phyloP scores from a whole-genome alignment of 1,140 invertebrate species.

The Thaumetopoea pityocampa region DNA sequence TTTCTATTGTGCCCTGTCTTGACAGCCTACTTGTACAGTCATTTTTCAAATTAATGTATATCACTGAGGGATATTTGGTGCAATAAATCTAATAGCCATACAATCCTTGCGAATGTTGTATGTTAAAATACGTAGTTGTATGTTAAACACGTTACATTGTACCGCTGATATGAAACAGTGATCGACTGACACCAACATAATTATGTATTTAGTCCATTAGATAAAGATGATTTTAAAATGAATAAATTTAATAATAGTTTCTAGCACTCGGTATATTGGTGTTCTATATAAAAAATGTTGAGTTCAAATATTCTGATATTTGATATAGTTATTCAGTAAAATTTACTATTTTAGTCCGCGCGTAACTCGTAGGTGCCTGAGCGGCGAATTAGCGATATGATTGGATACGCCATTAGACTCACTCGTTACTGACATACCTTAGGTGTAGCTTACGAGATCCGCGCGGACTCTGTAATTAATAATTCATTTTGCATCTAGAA shows the following conservation, averaged over 20 bases:
- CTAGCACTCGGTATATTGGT: conserved; percentile 20
- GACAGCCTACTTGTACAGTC: too few species aligned
- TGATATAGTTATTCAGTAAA: conserved; percentile 13
- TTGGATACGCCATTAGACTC: too few species aligned
- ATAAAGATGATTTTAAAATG: conserved; percentile 37
- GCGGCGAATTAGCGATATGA: too few species aligned
- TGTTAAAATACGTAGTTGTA: conserved; percentile 1
- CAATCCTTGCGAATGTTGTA: conserved; percentile 7
- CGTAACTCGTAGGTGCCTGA: too few species aligned
- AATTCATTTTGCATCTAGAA: too few species aligned
- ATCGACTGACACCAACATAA: conserved; percentile 51
- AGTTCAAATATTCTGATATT: conserved; percentile 6
- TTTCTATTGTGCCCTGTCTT: too few species aligned
- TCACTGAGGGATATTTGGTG: too few species aligned
- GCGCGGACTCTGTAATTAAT: too few species aligned
- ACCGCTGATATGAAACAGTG: conserved; percentile 38
- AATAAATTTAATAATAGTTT: conserved; percentile 33
- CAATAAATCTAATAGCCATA: too few species aligned
- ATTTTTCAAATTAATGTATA: too few species aligned
- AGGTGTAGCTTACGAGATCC: too few species aligned
- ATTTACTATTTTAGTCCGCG: conserved; percentile 9
- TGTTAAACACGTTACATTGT: conserved; percentile 25
- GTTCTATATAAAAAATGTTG: conserved; percentile 13
- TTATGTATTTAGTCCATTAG: conserved; percentile 54
- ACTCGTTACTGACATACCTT: too few species aligned